Evolutionary conservation across 2,797 vertebrate genomes (phyloP).

Genomic region (Glyptemys insculpta): DNA sequence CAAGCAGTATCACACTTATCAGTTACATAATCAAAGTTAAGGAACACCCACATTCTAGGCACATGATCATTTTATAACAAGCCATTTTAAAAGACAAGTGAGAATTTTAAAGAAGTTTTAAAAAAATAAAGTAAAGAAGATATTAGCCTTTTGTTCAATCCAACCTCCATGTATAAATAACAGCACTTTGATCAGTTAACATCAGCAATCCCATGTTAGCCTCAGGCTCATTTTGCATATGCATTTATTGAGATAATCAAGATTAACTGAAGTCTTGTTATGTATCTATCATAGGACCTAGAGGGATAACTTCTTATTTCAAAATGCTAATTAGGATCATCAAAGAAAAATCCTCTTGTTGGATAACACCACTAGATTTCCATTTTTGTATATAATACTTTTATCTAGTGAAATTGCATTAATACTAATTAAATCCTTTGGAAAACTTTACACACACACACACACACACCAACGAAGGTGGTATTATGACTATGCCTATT

Average conservation of each 20-base stretch:
- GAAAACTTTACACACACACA: not conserved
- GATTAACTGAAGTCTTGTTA: not conserved
- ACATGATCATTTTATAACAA: not conserved
- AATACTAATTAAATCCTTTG: not conserved
- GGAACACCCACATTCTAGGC: not conserved
- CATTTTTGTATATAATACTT: not conserved
- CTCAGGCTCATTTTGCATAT: not conserved
- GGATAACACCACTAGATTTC: not conserved
- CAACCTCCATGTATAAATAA: not conserved
- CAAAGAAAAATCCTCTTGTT: not conserved
- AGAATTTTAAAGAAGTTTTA: not conserved
- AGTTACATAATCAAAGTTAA: not conserved
- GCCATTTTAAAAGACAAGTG: not conserved
- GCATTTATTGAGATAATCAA: rapidly evolving
- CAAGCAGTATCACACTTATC: not conserved
- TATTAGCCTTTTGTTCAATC: not conserved
- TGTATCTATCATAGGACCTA: not conserved
- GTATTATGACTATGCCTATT: not conserved
- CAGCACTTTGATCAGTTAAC: not conserved
- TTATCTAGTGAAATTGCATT: not conserved
- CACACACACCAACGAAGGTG: rapidly evolving
- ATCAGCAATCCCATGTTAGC: not conserved
- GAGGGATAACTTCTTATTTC: not conserved
- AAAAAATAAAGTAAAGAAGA: rapidly evolving
- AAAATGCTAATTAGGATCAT: rapidly evolving